phyloP scores from a whole-genome alignment of 2,797 vertebrate genomes.

The Rhincodon typus region DNA sequence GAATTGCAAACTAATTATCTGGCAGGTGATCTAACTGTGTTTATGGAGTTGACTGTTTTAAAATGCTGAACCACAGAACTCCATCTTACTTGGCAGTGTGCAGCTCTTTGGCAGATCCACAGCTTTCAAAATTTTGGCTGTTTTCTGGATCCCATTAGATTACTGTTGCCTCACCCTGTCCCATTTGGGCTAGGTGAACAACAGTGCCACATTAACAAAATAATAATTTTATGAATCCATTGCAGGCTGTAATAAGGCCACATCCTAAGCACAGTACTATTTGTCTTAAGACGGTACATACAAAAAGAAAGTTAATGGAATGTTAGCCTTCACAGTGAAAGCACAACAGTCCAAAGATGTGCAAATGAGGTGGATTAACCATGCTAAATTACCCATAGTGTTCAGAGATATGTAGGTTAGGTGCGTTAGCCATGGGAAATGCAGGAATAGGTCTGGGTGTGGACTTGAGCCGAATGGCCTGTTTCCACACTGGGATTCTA shows the following conservation, averaged over 20 bases:
- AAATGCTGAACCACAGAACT: neutral
- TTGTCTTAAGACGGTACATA: neutral
- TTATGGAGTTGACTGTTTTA: neutral
- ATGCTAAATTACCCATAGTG: too few species aligned
- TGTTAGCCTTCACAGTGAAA: neutral
- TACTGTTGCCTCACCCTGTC: neutral
- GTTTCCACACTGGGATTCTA: too few species aligned
- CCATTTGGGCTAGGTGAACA: neutral
- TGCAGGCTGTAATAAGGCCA: too few species aligned
- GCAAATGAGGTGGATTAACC: too few species aligned
- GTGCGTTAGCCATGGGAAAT: too few species aligned
- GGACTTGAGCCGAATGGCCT: too few species aligned
- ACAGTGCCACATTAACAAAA: neutral
- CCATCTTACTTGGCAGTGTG: neutral
- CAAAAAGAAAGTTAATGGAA: neutral
- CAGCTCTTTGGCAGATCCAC: neutral
- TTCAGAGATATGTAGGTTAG: too few species aligned
- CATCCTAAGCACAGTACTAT: neutral
- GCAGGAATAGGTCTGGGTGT: too few species aligned
- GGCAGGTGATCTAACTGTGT: slow-evolving; percentile 3
- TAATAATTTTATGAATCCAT: neutral
- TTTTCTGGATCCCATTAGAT: neutral
- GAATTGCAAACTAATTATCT: slow-evolving; percentile 11
- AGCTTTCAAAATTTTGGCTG: neutral
- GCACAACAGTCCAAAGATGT: too few species aligned